phyloP scores from a whole-genome alignment of 2,113 vertebrate genomes.

The Octodon degus region DNA sequence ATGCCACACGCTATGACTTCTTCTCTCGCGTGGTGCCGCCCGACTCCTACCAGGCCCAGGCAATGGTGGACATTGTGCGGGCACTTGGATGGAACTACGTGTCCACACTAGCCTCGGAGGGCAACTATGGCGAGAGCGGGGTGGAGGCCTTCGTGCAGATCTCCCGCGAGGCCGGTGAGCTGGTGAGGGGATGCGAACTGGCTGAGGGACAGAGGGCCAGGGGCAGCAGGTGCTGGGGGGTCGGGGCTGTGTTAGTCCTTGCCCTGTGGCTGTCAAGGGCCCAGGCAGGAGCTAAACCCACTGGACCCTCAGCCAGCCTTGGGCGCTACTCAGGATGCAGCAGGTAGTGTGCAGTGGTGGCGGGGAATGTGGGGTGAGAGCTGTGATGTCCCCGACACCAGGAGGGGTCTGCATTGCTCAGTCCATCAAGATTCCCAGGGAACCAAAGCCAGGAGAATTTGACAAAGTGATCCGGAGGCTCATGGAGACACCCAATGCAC shows the following conservation, averaged over 20 bases:
- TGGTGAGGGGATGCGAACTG: background rate
- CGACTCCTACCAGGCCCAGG: constrained; percentile 95
- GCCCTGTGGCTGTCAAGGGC: background rate
- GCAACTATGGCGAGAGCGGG: constrained; percentile 95
- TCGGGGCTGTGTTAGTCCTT: background rate
- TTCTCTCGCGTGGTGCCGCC: constrained; percentile 95
- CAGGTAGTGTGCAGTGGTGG: rapidly evolving
- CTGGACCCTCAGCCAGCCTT: background rate
- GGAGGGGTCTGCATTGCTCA: constrained; percentile 88
- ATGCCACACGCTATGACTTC: constrained; percentile 94
- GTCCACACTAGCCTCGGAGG: constrained; percentile 93
- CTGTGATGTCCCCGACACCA: constrained; percentile 34
- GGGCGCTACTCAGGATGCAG: background rate
- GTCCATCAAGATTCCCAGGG: constrained; percentile 89
- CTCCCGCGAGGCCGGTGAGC: constrained; percentile 92
- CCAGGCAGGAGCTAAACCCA: background rate
- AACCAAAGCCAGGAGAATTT: constrained; percentile 89
- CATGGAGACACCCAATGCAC: constrained; percentile 89
- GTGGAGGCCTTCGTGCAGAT: constrained; percentile 94
- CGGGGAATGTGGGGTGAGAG: rapidly evolving
- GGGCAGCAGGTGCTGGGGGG: background rate
- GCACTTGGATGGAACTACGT: constrained; percentile 95
- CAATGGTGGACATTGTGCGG: constrained; percentile 95
- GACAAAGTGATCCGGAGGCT: constrained; percentile 88
- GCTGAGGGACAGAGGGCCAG: background rate